These are phyloP conservation scores for Datnioides undecimradiatus DNA, from an alignment of 2,113 vertebrate genomes.

Conservation along the genomic window DNA sequence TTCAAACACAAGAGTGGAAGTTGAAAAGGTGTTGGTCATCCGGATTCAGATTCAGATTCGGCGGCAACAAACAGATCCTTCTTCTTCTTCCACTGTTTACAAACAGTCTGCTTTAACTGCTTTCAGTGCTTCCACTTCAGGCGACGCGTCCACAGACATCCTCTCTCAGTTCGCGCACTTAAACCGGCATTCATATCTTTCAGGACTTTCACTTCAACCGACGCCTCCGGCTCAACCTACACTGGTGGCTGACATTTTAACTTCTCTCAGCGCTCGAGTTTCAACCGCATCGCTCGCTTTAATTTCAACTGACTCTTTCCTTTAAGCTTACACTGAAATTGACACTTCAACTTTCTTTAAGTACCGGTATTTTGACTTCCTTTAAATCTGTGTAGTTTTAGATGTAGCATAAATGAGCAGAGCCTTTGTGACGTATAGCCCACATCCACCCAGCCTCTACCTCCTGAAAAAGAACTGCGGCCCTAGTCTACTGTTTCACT, in stretches of 20 bases:
- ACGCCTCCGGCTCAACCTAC: no score
- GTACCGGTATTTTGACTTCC: neutral
- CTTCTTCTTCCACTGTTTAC: no score
- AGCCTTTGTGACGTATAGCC: conserved; percentile 1
- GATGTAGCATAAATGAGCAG: conserved; percentile 18
- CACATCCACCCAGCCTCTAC: neutral
- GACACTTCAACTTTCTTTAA: neutral
- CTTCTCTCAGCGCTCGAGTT: neutral
- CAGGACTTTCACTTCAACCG: no score
- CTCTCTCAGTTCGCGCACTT: no score
- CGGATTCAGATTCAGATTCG: no score
- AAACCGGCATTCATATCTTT: no score
- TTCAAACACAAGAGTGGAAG: no score
- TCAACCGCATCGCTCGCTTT: neutral
- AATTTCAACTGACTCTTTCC: neutral
- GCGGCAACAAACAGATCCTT: no score
- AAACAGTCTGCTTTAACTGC: no score
- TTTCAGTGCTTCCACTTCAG: no score
- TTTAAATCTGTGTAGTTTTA: neutral
- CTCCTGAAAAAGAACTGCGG: conserved; percentile 16
- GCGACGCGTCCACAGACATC: no score
- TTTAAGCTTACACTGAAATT: neutral
- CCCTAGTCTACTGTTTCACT: conserved; percentile 1
- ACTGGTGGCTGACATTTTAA: neutral
- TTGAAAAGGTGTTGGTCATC: no score